Evolutionary conservation across 2,888 invertebrate genomes (phyloP), one percentile per base, ranked within the genome.

Genomic region (Drosophila formosana): DNA sequence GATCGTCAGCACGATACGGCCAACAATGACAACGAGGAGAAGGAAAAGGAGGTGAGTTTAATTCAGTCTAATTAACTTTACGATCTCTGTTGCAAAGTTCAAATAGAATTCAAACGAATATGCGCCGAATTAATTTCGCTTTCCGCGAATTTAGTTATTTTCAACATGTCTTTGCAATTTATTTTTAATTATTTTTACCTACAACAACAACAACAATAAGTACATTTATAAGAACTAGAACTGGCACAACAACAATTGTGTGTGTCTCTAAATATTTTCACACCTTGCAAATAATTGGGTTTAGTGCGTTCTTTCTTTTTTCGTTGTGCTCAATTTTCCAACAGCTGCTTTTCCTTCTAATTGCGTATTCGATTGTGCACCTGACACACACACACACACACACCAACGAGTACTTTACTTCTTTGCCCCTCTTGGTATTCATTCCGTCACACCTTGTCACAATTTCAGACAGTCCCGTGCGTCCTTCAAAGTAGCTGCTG

Each of bases 1-100:
- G 95, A 95, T 75, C 94, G 95, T 89, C 95, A 95, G 91, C 91
- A 92, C 78, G 91, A 91, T 75, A 85, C 91, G 67, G 90, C 90
- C 64, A 92, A 92, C 79, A 93, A 93, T 74, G 94, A 93, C 70
- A 93, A 93, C 68, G 94, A 94, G 83, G 93, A 93, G 78, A 93
- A 93, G 63, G 85, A 89, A 28, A 82, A 82, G 67, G 86, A 88
- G 89, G 89, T 81, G 49, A 82, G 80, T 71, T 13, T 0, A 9
- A n/a, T 34, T 49, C 30, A 13, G 8, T 4, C 3, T 25, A 28
- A 41, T 49, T 9, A 50, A 18, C 7, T 18, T n/a, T 11, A 13
- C n/a, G 6, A 28, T 34, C 41, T 8, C 13, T 39, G 53, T 61
- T 61, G 25, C 51, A 30, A 49, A 49, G 50, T 30, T 25, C 18